Conservation (phyloP, 2,888 invertebrate genomes). For the Baronia brevicornis region DNA sequence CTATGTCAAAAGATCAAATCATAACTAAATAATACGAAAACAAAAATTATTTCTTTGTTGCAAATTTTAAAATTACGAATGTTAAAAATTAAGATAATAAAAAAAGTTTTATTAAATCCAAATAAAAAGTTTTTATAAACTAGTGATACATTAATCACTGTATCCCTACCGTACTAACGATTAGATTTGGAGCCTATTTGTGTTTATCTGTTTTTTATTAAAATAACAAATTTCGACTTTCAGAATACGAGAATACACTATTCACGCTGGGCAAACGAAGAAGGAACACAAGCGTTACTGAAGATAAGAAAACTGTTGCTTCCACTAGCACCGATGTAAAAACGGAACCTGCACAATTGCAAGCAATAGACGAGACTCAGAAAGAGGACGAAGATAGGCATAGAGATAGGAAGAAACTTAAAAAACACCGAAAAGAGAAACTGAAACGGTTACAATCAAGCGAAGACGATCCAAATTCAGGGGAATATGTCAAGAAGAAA, state of each 20-base stretch:
- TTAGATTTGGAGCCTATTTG: background rate
- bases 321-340: slow-evolving; percentile 34
- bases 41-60: too few species aligned
- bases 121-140: too few species aligned
- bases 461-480: slow-evolving; percentile 53
- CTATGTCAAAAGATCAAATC: too few species aligned
- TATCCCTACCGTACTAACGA: too few species aligned
- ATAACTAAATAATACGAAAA: too few species aligned
- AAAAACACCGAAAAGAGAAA: slow-evolving; percentile 82
- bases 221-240: slow-evolving; percentile 28
- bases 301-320: slow-evolving; percentile 65
- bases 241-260: slow-evolving; percentile 90
- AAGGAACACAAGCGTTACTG: slow-evolving; percentile 77
- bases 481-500: slow-evolving; percentile 77
- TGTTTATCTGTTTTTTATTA: background rate
- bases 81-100: too few species aligned
- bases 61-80: too few species aligned
- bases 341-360: slow-evolving; percentile 27
- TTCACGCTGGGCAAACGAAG: slow-evolving; percentile 85
- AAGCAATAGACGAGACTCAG: slow-evolving; percentile 16
- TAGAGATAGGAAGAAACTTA: slow-evolving; percentile 79
- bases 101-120: too few species aligned
- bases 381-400: slow-evolving; percentile 64
- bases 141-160: too few species aligned
- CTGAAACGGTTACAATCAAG: slow-evolving; percentile 56